Evolutionary conservation across 2,888 invertebrate genomes (phyloP).

Genomic region (Polydrusus tereticollis): DNA sequence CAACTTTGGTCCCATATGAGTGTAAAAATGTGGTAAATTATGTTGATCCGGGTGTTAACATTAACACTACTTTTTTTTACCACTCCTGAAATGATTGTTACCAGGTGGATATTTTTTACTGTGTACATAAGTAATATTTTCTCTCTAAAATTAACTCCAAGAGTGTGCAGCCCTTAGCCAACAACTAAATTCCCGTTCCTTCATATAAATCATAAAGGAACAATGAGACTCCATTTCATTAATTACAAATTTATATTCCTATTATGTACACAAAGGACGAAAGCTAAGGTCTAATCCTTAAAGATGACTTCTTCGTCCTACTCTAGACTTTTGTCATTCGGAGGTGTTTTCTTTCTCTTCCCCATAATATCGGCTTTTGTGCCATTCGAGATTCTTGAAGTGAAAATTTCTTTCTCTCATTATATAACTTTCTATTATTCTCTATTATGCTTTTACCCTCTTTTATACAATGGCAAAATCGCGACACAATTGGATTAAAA

Average conservation of each 20-base stretch:
- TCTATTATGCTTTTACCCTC: background rate
- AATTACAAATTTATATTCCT: background rate
- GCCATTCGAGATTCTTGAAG: background rate
- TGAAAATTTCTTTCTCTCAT: slow-evolving; percentile 7
- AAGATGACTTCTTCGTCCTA: background rate
- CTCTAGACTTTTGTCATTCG: background rate
- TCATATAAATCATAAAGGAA: too few species aligned
- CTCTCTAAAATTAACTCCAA: too few species aligned
- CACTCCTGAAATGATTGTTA: too few species aligned
- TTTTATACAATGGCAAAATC: background rate
- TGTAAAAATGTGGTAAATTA: too few species aligned
- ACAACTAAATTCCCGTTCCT: too few species aligned
- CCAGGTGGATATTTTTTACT: too few species aligned
- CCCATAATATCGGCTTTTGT: background rate
- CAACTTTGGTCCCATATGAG: too few species aligned
- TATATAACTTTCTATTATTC: slow-evolving; percentile 10
- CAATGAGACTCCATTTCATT: background rate
- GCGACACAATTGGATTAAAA: background rate
- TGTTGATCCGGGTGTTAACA: too few species aligned
- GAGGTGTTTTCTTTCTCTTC: background rate
- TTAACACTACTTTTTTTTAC: too few species aligned
- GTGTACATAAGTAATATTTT: too few species aligned
- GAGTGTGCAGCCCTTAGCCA: too few species aligned
- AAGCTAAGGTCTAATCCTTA: background rate
- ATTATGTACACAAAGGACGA: background rate